phyloP scores from a whole-genome alignment of 2,888 invertebrate species.

The Ceratothoa steindachneri region DNA sequence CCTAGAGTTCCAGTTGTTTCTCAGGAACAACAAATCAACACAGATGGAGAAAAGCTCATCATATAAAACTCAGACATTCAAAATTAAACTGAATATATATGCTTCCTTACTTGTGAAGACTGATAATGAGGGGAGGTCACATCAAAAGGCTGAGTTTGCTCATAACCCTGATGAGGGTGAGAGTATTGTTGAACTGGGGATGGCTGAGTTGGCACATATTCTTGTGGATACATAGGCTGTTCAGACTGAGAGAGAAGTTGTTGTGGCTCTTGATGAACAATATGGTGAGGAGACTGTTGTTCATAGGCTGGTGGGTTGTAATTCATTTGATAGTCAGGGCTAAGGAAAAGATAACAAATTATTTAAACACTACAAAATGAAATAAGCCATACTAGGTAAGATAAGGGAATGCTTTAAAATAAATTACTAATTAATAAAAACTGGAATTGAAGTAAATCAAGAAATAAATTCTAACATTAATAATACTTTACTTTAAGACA shows the following conservation, averaged over 20 bases:
- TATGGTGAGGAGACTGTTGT: constrained; percentile 22
- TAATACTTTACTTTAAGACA: too few species aligned
- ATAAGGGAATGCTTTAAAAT: too few species aligned
- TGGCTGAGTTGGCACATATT: not conserved
- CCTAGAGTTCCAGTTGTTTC: too few species aligned
- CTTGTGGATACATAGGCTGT: constrained; percentile 51
- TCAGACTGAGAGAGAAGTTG: constrained; percentile 53
- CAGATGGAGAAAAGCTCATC: too few species aligned
- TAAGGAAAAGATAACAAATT: constrained; percentile 10
- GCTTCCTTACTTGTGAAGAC: constrained; percentile 11
- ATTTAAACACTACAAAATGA: not conserved
- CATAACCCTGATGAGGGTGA: not conserved
- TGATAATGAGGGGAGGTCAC: constrained; percentile 7
- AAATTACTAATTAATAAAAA: too few species aligned
- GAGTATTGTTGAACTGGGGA: not conserved
- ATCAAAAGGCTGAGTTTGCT: constrained; percentile 3
- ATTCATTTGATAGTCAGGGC: constrained; percentile 41
- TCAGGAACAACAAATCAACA: too few species aligned
- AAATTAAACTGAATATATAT: too few species aligned
- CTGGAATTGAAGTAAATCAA: too few species aligned
- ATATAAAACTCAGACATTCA: too few species aligned
- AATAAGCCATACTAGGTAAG: too few species aligned
- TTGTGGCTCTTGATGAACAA: constrained; percentile 49
- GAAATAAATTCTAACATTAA: too few species aligned
- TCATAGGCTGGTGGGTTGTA: constrained; percentile 35